Evolutionary conservation across 2,888 invertebrate species (phyloP), one percentile per base, ranked within the genome.

Genomic region (Amblyteles armatorius): DNA sequence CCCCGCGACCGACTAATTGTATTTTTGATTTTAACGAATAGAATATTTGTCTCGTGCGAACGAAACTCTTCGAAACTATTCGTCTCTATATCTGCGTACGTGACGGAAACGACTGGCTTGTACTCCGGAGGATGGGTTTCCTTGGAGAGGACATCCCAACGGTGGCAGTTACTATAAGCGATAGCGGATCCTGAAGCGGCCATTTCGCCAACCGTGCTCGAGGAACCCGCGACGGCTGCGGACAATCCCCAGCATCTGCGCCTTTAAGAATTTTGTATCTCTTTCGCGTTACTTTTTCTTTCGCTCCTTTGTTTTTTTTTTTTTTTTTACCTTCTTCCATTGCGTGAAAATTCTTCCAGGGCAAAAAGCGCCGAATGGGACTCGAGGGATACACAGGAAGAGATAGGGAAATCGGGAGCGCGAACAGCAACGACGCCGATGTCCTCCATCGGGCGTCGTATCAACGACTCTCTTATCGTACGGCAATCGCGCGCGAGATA

Each of bases 391-490:
- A 52, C 16, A 76, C 6, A 40, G 36, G 52, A 69, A 74, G 77
- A 65, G 82, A 82, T 82, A 65, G 63, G 65, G 55, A 19, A 57
- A 68, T 9, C 68, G 48, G 40, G 68, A 74, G 68, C 44, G 73
- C 11, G 68, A 80, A 55, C 44, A 26, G 16, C 22, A 29, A 22
- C 52, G 71, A 60, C 52, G 52, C 2, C 5, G 71, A 63, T 82
- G 71, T 76, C 52, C 63, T 40, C 69, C 50, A 71, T 71, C 29
- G 69, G 52, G 71, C 72, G 63, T 81, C 79, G 71, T 83, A 74
- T 60, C 48, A 84, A 85, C 72, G 85, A 85, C 87, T 85, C 79
- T 84, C 76, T 87, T 85, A 82, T 87, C 87, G 80, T 74, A 78
- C 48, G 80, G 78, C 79, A 83, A 85, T 87, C 84, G 84, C 79